Evolutionary conservation across 2,888 invertebrate species (phyloP), one percentile per base, ranked within the genome.

Genomic region (Hyposoter dolosus): DNA sequence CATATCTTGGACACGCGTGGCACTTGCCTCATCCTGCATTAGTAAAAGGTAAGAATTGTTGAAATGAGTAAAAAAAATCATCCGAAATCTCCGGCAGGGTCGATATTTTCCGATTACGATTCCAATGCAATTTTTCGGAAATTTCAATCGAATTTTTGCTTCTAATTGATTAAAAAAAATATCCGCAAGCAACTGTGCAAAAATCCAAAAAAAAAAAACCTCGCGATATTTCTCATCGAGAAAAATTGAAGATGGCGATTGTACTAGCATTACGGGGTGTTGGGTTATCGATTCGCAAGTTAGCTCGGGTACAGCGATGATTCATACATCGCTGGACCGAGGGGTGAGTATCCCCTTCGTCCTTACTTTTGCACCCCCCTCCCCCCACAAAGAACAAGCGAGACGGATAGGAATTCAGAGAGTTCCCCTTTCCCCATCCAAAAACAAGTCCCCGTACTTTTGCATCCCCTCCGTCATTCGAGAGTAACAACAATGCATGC

Each of bases 1-100:
- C 97, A 6, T 98, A 97, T 93, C 96, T 98, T 94, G 96, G 96
- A 90, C 97, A 97, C 93, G 96, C 97, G 68, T 96, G 96, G 93
- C 92, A 91, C 78, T 82, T 94, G 83, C 91, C 92, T n/a, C 95
- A 95, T 91, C 95, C 95, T 5, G 94, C 96, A 3, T 94, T 97
- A 87, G 94, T 96, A 68, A 97, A 97, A 96, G 96, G 96, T 95
- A 94, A 94, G 91, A 91, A 89, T 53, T 2, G 23, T 28, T 63
- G 66, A 79, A 75, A 60, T 60, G 9, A 40, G 40, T 40, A 10
- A 10, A 40, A 40, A 40, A 40, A 40, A 40, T 9, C 35, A 35
- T 35, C 6, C 35, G 12, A 35, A n/a, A 1, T 32, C 32, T 32
- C 32, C n/a, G 12, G 12, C 23, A 4, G 10, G 7, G 5, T 56